Base-by-base conservation (phyloP, 2,888 invertebrate genomes). In the Calliscelio sp. region DNA sequence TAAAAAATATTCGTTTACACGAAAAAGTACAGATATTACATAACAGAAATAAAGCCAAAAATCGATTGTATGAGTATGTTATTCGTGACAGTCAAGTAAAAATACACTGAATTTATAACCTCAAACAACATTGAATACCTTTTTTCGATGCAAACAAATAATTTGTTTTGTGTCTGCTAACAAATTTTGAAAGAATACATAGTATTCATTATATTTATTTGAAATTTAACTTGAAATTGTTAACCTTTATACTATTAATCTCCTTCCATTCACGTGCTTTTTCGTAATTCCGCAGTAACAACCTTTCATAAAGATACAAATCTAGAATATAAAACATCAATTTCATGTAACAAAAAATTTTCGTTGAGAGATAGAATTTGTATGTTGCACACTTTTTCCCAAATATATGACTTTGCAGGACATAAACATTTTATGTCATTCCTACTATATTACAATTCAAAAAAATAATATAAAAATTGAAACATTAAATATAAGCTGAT, bases 251-350 rank as follows among this genome's bases (percentile, higher is more conserved):
- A 55, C 18, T 32, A 55, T 18, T 55, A 55, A 55, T 55, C 32
- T 32, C 14, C 18, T 46, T 46, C 46, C 20, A 46, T 46, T 46
- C 10, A 18, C 14, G 1, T 46, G 20, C 46, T 16, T 46, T 16
- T 18, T 46, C 46, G 46, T 46, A 18, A 18, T 46, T 46, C 6
- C 20, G 7, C 18, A 5, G 0, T 10, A 24, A 14, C 32, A 8
- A 32, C 18, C 0, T 28, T 55, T 55, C 32, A 55, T 55, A 16
- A 55, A 55, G 55, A 55, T 55, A 28, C 55, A 55, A 16, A 55
- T 55, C 55, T 55, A 28, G 55, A 55, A 55, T 55, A 55, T 55
- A 55, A 55, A 55, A 55, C 55, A 55, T 55, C 28, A 28, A 55
- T 55, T 55, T n/a, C 16, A 8, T 32, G 55, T 16, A 55, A 55